Evolutionary conservation across 2,797 vertebrate species (phyloP).

Genomic region (Premnoplex brunnescens): DNA sequence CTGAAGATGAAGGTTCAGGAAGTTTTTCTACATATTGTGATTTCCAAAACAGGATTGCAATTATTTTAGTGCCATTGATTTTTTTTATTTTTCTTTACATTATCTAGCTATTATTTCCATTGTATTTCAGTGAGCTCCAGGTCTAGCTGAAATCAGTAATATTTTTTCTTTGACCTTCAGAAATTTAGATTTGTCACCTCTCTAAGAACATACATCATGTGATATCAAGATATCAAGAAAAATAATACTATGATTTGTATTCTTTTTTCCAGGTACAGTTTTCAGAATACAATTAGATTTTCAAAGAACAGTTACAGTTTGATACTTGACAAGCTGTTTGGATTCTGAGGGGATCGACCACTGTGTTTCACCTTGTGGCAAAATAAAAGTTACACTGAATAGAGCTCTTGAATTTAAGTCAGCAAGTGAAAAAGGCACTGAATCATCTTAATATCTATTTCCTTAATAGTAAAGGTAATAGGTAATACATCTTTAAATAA

Average conservation of each 20-base stretch:
- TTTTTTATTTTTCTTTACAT: background rate
- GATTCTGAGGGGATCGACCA: background rate
- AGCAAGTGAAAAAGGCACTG: constrained; percentile 38
- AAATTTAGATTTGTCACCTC: background rate
- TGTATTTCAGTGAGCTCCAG: background rate
- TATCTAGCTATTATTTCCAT: background rate
- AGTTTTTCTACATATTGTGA: background rate
- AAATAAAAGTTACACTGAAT: constrained; percentile 31
- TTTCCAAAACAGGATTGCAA: background rate
- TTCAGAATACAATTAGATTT: background rate
- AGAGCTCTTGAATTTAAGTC: constrained; percentile 34
- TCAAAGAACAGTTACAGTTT: constrained; percentile 36
- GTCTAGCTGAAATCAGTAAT: background rate
- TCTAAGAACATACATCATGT: background rate
- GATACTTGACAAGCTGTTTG: constrained; percentile 17
- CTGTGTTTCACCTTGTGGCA: background rate
- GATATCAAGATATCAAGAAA: background rate
- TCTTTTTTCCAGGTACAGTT: background rate
- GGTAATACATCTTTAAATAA: constrained; percentile 68
- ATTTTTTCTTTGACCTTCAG: background rate
- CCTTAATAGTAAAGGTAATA: constrained; percentile 47
- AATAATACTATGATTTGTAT: background rate
- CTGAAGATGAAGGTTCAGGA: background rate
- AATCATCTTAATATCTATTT: constrained; percentile 48
- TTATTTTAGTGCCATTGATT: background rate